Evolutionary conservation across 2,888 invertebrate species (phyloP).

Genomic region (Rhimphoctona megacephalus): DNA sequence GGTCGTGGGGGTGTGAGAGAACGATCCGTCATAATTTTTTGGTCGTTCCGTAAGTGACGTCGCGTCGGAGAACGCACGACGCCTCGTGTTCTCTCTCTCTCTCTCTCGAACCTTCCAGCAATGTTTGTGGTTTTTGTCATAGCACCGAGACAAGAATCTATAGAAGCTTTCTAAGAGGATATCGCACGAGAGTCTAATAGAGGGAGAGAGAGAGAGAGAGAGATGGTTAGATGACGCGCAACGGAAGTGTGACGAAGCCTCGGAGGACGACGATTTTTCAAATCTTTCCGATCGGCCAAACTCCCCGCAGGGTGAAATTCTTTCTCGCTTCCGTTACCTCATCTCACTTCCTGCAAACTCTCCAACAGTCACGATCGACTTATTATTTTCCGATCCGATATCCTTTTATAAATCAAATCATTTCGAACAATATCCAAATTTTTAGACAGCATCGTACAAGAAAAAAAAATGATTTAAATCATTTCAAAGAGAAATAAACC

Average conservation of each 20-base stretch:
- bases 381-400: constrained; percentile 57
- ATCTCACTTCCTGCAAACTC: constrained; percentile 38
- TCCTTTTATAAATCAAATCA: constrained; percentile 50
- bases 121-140: constrained; percentile 74
- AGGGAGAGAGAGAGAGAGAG: constrained; percentile 29
- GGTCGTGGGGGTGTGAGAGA: constrained; percentile 54
- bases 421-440: not conserved
- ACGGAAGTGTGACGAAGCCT: constrained; percentile 59
- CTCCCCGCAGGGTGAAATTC: constrained; percentile 58
- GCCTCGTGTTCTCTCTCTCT: constrained; percentile 45
- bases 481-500: not conserved
- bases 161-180: constrained; percentile 54
- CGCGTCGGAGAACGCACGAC: constrained; percentile 58
- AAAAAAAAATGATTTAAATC: no score
- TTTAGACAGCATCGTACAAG: not conserved
- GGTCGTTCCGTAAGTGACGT: constrained; percentile 66
- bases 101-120: constrained; percentile 68
- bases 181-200: constrained; percentile 44
- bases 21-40: constrained; percentile 72
- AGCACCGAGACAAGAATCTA: constrained; percentile 64
- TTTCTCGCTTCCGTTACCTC: constrained; percentile 52
- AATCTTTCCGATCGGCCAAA: constrained; percentile 44
- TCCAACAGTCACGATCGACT: constrained; percentile 38
- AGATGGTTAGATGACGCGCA: constrained; percentile 17
- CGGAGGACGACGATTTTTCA: constrained; percentile 63